These are phyloP conservation scores for Drosophila meridiana DNA, from an alignment of 2,888 invertebrate species.

Conservation along the genomic window DNA sequence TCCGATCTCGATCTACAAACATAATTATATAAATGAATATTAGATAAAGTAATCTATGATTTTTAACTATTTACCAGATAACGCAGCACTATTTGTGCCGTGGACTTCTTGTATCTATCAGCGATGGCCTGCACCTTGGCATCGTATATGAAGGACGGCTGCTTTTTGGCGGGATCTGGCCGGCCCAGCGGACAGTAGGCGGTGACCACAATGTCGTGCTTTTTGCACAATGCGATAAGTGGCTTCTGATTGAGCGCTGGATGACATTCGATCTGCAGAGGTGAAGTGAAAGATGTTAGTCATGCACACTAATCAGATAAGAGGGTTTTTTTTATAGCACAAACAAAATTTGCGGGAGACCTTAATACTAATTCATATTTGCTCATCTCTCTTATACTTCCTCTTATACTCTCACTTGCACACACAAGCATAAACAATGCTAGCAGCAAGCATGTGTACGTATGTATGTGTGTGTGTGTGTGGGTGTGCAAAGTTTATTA, in stretches of 20 bases:
- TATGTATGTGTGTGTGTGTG: neutral
- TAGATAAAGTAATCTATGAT: neutral
- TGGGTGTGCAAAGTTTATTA: conserved; percentile 1
- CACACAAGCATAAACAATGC: neutral
- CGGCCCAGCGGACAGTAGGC: conserved; percentile 93
- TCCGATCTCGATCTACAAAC: conserved; percentile 86
- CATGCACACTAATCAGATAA: neutral
- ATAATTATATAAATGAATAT: neutral
- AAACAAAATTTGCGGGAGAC: neutral
- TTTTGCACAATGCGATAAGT: conserved; percentile 88
- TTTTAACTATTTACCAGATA: conserved; percentile 76
- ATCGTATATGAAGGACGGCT: conserved; percentile 87
- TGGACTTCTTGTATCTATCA: conserved; percentile 88
- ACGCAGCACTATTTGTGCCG: conserved; percentile 90
- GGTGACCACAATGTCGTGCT: conserved; percentile 88
- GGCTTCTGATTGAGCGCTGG: conserved; percentile 89
- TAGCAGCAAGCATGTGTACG: neutral
- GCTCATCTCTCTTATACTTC: neutral
- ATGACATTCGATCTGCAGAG: conserved; percentile 86
- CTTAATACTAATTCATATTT: neutral
- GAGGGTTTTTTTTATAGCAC: neutral
- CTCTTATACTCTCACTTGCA: neutral
- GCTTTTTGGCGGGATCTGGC: conserved; percentile 90
- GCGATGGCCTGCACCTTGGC: conserved; percentile 87
- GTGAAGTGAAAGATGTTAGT: neutral